phyloP scores from a whole-genome alignment of 2,888 invertebrate species.

The Geotrupes spiniger region DNA sequence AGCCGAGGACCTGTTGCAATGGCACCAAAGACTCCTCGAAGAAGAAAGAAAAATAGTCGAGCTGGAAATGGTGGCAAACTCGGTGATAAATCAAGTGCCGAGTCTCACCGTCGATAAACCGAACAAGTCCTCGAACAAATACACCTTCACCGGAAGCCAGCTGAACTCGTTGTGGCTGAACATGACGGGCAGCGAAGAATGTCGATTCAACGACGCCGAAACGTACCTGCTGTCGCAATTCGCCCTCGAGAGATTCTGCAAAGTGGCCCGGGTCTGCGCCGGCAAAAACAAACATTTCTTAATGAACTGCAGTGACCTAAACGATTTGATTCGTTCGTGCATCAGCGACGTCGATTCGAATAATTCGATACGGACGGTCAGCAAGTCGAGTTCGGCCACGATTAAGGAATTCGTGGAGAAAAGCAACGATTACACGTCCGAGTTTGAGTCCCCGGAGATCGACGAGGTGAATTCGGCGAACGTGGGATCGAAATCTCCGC shows the following conservation, averaged over 20 bases:
- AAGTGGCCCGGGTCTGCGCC: conserved; percentile 9
- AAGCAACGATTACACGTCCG: conserved; percentile 10
- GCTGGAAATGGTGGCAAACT: conserved; percentile 50
- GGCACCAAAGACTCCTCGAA: conserved; percentile 55
- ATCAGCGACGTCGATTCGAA: conserved; percentile 1
- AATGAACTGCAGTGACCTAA: neutral
- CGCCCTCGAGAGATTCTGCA: conserved; percentile 17
- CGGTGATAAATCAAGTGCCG: conserved; percentile 38
- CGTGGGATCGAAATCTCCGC: neutral
- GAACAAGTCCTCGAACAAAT: conserved; percentile 22
- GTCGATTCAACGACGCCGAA: conserved; percentile 46
- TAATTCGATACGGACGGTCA: neutral
- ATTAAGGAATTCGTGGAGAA: neutral
- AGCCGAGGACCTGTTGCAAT: conserved; percentile 54
- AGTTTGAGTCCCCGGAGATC: conserved; percentile 17
- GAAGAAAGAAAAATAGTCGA: conserved; percentile 55
- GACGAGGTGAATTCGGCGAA: conserved; percentile 3
- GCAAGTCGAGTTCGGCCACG: neutral
- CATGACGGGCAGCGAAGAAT: conserved; percentile 47
- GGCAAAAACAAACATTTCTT: conserved; percentile 2
- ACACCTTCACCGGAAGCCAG: conserved; percentile 43
- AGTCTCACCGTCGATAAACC: conserved; percentile 13
- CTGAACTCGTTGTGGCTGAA: conserved; percentile 52
- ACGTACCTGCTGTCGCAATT: conserved; percentile 18
- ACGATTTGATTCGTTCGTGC: neutral